A percentile compares a stretch with the other conserved stretches of the same genome.
Evolutionary conservation across 2,888 invertebrate species (phyloP).

Genomic region (Ecdyonurus torrentis): DNA sequence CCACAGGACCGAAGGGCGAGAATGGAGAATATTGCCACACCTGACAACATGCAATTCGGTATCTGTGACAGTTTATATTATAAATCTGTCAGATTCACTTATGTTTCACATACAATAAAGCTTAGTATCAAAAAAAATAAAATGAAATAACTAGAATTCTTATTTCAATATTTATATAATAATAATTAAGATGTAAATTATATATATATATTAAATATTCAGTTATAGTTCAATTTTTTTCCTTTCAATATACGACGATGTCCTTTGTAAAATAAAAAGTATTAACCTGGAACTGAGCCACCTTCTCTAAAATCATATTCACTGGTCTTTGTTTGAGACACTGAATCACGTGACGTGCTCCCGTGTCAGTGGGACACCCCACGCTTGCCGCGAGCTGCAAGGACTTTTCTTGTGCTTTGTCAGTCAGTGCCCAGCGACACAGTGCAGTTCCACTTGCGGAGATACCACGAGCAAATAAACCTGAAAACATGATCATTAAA

Average conservation of each 20-base stretch:
- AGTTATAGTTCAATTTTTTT: not conserved
- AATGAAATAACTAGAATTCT: no score
- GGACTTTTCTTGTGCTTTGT: constrained; percentile 41
- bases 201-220: constrained; percentile 11
- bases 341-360: constrained; percentile 36
- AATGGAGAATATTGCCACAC: constrained; percentile 47
- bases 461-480: constrained; percentile 41
- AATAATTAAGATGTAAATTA: no score
- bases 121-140: no score
- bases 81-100: no score
- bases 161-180: no score
- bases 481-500: constrained; percentile 20
- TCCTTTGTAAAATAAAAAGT: no score
- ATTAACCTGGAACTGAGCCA: constrained; percentile 41
- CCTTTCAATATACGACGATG: not conserved
- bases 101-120: no score
- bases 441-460: constrained; percentile 54
- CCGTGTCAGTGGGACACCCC: constrained; percentile 38
- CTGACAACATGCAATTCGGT: constrained; percentile 19
- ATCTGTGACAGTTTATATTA: no score
- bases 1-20: constrained; percentile 53
- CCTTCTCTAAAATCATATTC: constrained; percentile 38
- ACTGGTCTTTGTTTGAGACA: constrained; percentile 46
- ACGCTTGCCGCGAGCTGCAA: constrained; percentile 35
- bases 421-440: constrained; percentile 39